Percentiles rank a stretch among this genome's conserved stretches.
Conservation (phyloP, 2,113 vertebrate genomes). For the Narcine bancroftii region DNA sequence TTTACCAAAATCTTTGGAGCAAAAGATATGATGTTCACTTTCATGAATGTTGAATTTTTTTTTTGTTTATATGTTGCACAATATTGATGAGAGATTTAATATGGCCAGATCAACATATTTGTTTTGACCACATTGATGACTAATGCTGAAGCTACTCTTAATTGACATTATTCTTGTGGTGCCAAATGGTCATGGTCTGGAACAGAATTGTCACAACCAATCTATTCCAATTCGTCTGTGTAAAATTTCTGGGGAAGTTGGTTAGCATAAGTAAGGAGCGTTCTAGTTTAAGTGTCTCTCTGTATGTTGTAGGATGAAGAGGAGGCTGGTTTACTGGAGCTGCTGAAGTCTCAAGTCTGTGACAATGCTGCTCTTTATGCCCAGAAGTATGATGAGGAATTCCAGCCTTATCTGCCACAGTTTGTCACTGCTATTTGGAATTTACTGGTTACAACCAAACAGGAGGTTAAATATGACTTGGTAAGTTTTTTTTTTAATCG, state of each 20-base stretch:
- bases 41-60: background rate
- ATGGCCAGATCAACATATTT: background rate
- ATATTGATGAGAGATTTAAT: background rate
- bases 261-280: background rate
- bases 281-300: background rate
- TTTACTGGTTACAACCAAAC: constrained; percentile 89
- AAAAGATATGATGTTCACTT: background rate
- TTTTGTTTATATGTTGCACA: background rate
- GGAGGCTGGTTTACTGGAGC: constrained; percentile 88
- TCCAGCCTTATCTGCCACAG: constrained; percentile 86
- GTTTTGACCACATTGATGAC: background rate
- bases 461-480: constrained; percentile 96
- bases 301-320: constrained; percentile 80
- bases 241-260: background rate
- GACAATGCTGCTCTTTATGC: constrained; percentile 96
- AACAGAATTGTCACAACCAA: background rate
- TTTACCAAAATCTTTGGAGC: background rate
- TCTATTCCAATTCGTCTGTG: background rate
- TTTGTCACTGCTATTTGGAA: constrained; percentile 98
- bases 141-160: background rate
- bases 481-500: constrained; percentile 54
- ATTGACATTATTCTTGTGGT: background rate
- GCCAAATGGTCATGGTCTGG: background rate
- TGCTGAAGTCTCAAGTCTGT: constrained; percentile 95
- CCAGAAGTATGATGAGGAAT: constrained; percentile 97